Base-by-base conservation (phyloP, 1,140 invertebrate species). In the Listronotus oregonensis region DNA sequence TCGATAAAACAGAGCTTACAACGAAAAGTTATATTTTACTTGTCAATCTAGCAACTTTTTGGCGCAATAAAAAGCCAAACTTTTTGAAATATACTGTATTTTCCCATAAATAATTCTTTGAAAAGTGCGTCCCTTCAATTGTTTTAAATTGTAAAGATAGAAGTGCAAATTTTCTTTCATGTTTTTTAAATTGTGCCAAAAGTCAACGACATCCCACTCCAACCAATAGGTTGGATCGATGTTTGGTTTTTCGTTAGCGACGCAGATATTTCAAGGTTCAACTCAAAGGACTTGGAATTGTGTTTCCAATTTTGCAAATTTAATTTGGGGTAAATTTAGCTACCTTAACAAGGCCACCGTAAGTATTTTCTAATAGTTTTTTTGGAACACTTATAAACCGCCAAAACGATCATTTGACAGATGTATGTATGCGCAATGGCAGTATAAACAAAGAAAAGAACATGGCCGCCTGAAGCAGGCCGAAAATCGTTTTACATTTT, bases 251-350 rank as follows among this genome's bases (percentile, higher is more conserved):
- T 82, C 83, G 79, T 79, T 83, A 77, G 80, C 81, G 78, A 81
- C 80, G 78, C 82, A 82, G 76, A 78, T 84, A 79, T 75, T 85
- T 79, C 83, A 85, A 80, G 83, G 82, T 78, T 84, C 84, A 73
- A 84, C 83, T 76, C 79, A 81, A 66, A 79, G 82, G 77, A 85
- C 84, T 82, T 85, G 84, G 84, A 84, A 84, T 80, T 84, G 80
- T 75, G 73, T 86, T 73, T 79, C 80, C 70, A 80, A 81, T 80
- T 80, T 86, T 71, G 83, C 80, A 66, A 80, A 82, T 77, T 78
- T 80, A 69, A 72, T 85, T 75, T 84, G 84, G 83, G 81, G 79
- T 78, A 85, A 83, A 81, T 79, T 85, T 72, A 81, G 82, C 77
- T 78, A 82, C 77, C 74, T 82, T 71, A 77, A 79, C 73, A 79